A percentile compares a stretch with the other conserved stretches of the same genome.
Evolutionary conservation across 2,113 vertebrate genomes (phyloP).

Genomic region (Dolichotis patagonum): DNA sequence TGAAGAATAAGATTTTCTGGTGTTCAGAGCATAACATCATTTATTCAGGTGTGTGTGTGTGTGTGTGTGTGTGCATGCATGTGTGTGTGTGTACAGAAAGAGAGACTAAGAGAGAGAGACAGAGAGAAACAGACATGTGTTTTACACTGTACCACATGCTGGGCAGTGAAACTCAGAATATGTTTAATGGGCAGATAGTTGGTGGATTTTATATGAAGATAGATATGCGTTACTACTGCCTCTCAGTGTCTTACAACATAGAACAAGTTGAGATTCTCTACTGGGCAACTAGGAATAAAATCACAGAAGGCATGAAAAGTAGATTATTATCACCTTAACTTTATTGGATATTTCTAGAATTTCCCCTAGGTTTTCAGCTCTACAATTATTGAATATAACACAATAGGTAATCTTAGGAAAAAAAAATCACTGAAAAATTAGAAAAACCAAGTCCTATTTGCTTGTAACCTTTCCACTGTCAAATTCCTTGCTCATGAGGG

Average conservation of each 20-base stretch:
- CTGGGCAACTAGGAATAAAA: neutral
- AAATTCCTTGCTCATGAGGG: rapidly evolving
- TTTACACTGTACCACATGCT: neutral
- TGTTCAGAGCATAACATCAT: neutral
- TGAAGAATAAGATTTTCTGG: neutral
- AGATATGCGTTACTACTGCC: neutral
- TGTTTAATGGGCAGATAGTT: neutral
- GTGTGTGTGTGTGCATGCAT: neutral
- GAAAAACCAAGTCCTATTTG: neutral
- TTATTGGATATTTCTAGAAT: neutral
- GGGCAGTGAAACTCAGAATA: neutral
- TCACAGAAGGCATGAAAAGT: neutral
- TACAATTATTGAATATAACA: neutral
- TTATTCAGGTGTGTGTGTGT: neutral
- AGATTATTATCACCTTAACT: neutral
- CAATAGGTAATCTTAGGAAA: neutral
- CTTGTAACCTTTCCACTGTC: neutral
- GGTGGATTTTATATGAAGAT: neutral
- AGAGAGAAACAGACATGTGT: neutral
- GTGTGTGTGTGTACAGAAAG: neutral
- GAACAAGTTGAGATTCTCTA: neutral
- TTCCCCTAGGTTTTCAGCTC: neutral
- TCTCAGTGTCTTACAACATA: neutral
- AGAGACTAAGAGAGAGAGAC: neutral
- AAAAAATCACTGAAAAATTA: neutral